Conservation (phyloP, 2,888 invertebrate genomes). For the Ormyrus nitidulus region DNA sequence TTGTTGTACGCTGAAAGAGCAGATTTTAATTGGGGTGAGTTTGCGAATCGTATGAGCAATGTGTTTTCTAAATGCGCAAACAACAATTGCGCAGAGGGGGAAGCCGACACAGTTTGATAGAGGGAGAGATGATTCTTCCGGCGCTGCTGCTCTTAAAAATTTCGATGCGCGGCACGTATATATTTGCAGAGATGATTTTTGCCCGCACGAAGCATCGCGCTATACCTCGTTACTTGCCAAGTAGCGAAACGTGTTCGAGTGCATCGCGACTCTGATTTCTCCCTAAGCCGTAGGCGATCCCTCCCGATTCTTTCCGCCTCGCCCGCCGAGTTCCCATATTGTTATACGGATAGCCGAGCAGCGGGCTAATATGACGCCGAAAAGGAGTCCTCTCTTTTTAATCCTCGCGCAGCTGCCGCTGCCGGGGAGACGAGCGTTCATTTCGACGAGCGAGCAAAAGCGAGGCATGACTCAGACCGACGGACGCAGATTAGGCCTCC, state of each 20-base stretch:
- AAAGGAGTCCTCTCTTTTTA: neutral
- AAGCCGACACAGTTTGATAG: no score
- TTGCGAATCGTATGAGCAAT: no score
- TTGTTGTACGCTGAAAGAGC: no score
- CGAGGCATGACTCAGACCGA: no score
- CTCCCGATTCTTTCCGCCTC: constrained; percentile 24
- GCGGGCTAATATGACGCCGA: neutral
- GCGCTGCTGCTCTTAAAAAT: no score
- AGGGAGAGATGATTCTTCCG: no score
- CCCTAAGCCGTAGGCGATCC: neutral
- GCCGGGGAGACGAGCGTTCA: no score
- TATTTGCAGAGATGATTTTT: neutral
- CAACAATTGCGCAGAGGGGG: no score
- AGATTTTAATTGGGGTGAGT: no score
- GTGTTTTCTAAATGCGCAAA: no score
- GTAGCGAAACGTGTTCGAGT: constrained; percentile 44
- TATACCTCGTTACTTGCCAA: neutral
- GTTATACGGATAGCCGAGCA: neutral
- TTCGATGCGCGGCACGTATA: neutral
- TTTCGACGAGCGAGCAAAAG: no score
- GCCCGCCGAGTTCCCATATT: neutral
- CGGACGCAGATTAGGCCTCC: neutral
- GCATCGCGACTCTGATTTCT: constrained; percentile 30
- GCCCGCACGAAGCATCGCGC: neutral
- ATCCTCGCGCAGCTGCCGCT: no score